Percentiles rank a stretch among this genome's conserved stretches.
Evolutionary conservation across 2,888 invertebrate species (phyloP).

Genomic region (Pristionchus mayeri): DNA sequence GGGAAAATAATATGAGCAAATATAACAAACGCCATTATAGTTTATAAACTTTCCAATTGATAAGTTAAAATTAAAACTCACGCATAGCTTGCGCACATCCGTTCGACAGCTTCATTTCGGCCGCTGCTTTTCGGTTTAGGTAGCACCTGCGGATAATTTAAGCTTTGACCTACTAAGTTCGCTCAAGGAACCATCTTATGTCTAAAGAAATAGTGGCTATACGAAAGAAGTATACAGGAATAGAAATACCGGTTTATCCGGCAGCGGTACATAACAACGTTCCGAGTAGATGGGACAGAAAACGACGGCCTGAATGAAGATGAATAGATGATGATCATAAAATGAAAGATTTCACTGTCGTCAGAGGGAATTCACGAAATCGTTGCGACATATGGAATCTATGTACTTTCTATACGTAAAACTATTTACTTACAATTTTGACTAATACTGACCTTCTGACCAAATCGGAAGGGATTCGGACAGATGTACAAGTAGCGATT

Average conservation of each 20-base stretch:
- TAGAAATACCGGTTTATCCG: slow-evolving; percentile 66
- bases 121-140: slow-evolving; percentile 59
- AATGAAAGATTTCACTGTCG: neutral
- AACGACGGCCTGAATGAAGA: slow-evolving; percentile 71
- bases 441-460: slow-evolving; percentile 60
- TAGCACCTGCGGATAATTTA: slow-evolving; percentile 51
- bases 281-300: slow-evolving; percentile 74
- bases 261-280: slow-evolving; percentile 69
- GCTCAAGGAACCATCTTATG: neutral
- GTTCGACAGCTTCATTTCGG: slow-evolving; percentile 51
- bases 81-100: slow-evolving; percentile 62
- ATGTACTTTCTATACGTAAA: neutral
- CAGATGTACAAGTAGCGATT: slow-evolving; percentile 73
- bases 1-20: neutral
- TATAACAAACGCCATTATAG: neutral
- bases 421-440: too few species aligned
- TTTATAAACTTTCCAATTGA: too few species aligned
- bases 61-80: neutral
- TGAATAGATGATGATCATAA: neutral
- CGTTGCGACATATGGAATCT: neutral
- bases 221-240: neutral
- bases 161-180: neutral
- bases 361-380: neutral
- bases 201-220: neutral
- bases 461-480: slow-evolving; percentile 70